A percentile compares a stretch with the other conserved stretches of the same genome.
phyloP scores from a whole-genome alignment of 1,140 invertebrate species.

The Drosophila malerkotliana region DNA sequence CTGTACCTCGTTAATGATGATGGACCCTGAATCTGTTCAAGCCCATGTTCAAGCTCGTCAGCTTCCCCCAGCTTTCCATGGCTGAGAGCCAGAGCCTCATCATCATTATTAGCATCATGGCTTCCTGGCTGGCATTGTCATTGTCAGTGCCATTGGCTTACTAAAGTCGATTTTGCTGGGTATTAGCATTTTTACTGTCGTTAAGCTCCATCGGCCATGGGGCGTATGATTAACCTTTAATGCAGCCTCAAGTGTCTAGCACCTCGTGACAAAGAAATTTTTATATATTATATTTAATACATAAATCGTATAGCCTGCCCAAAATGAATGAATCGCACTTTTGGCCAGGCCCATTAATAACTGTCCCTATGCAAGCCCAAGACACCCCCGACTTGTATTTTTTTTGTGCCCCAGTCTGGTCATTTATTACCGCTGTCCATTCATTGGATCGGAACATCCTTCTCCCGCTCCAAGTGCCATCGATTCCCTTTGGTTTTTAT shows the following conservation, averaged over 20 bases:
- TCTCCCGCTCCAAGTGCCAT: conserved; percentile 5
- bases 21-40: conserved; percentile 20
- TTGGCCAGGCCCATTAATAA: conserved; percentile 71
- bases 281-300: not conserved
- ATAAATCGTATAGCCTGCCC: conserved; percentile 14
- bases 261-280: conserved; percentile 23
- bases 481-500: conserved; percentile 49
- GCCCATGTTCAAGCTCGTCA: conserved; percentile 13
- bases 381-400: conserved; percentile 6
- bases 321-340: conserved; percentile 75
- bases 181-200: conserved; percentile 73
- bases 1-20: conserved; percentile 55
- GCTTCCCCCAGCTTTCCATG: not conserved
- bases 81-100: not conserved
- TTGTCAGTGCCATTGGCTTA: conserved; percentile 59
- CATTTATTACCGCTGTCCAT: conserved; percentile 68
- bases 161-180: conserved; percentile 65
- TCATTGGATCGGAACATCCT: conserved; percentile 52
- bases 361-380: conserved; percentile 68
- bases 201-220: conserved; percentile 52
- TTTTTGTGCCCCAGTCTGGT: conserved; percentile 9
- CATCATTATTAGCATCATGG: conserved; percentile 18
- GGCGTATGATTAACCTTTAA: conserved; percentile 78
- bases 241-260: conserved; percentile 49
- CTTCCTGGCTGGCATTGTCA: conserved; percentile 30